These are phyloP conservation scores for Cygnus buccinator DNA, from an alignment of 2,113 vertebrate genomes.

Conservation along the genomic window DNA sequence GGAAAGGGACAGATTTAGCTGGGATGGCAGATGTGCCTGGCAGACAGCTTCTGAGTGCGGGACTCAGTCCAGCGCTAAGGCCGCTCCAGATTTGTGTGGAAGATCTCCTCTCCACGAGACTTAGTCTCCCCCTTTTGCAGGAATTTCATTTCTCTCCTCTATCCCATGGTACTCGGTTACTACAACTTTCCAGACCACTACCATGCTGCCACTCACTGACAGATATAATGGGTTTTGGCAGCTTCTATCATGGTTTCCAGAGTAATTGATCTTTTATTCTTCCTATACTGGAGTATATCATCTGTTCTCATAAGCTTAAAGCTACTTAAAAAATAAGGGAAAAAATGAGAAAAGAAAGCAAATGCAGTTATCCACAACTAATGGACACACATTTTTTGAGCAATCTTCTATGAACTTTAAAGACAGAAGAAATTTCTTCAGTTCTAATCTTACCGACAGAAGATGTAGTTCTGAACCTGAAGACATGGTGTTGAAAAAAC, in stretches of 20 bases:
- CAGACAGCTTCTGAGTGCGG: neutral
- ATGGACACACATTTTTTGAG: neutral
- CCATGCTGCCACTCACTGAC: neutral
- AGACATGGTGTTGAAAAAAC: neutral
- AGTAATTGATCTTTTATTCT: neutral
- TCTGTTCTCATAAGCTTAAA: neutral
- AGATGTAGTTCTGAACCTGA: neutral
- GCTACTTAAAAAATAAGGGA: neutral
- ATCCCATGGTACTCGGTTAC: neutral
- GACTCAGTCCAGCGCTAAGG: too few species aligned
- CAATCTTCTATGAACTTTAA: neutral
- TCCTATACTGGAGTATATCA: neutral
- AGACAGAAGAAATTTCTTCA: neutral
- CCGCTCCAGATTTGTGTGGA: too few species aligned
- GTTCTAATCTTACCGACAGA: neutral
- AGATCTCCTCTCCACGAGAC: neutral
- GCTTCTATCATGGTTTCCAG: neutral
- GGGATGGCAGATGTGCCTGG: neutral
- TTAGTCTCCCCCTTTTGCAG: neutral
- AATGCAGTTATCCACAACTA: neutral
- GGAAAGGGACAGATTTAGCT: neutral
- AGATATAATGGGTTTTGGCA: neutral
- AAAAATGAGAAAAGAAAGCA: neutral
- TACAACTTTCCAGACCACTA: neutral
- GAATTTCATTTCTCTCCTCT: neutral